A percentile compares a stretch with the other conserved stretches of the same genome.
Conservation (phyloP, 2,888 invertebrate genomes). For the Lasioglossum lativentre region DNA sequence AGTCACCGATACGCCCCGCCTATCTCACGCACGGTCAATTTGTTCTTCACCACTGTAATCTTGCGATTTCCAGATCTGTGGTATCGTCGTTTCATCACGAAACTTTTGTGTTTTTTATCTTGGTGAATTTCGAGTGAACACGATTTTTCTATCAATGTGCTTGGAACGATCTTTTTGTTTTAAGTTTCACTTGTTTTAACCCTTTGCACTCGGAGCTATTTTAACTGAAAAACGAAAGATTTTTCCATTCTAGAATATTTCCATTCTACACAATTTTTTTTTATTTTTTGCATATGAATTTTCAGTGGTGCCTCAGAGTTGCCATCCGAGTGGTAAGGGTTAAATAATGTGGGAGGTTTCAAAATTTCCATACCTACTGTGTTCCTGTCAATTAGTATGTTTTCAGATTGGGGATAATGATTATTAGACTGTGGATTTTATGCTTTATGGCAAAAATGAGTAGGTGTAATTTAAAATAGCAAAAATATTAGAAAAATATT, state of each 20-base stretch:
- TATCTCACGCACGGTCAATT: conserved; percentile 46
- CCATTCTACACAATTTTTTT: too few relatives aligned
- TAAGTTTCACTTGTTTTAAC: background rate
- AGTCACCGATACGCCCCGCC: conserved; percentile 34
- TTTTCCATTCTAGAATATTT: too few relatives aligned
- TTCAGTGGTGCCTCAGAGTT: too few relatives aligned
- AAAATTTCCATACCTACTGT: background rate
- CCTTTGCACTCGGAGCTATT: too few relatives aligned
- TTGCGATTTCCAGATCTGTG: background rate
- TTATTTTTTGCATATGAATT: too few relatives aligned
- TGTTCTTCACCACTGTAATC: background rate
- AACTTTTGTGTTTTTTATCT: background rate
- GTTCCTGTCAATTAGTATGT: background rate
- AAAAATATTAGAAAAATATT: too few relatives aligned
- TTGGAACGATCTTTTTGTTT: background rate
- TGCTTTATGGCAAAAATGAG: too few relatives aligned
- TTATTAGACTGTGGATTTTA: too few relatives aligned
- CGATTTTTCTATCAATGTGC: background rate
- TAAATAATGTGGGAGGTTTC: background rate
- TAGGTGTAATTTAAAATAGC: too few relatives aligned
- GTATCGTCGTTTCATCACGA: background rate
- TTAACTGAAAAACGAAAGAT: too few relatives aligned
- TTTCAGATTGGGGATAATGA: too few relatives aligned
- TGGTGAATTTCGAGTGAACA: background rate
- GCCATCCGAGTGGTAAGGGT: too few relatives aligned